Evolutionary conservation across 2,113 vertebrate species (phyloP).

Genomic region (Tenebrosternarchus preto): DNA sequence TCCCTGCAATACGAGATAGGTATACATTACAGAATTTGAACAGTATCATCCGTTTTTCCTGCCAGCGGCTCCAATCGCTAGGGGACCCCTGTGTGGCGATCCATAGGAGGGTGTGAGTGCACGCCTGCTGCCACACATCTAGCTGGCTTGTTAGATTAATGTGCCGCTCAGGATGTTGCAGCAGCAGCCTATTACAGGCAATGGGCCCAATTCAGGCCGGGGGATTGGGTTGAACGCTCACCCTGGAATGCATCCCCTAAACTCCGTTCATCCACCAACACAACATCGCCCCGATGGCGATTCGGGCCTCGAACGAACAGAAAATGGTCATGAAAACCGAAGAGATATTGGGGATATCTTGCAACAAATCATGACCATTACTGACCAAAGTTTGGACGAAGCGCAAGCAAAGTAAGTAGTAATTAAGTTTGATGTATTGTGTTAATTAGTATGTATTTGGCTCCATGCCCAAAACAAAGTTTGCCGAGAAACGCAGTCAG

Average conservation of each 20-base stretch:
- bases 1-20: background rate
- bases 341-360: conserved; percentile 96
- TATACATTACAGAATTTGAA: background rate
- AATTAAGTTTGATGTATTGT: conserved; percentile 6
- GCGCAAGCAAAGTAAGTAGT: conserved; percentile 91
- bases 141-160: conserved; percentile 60
- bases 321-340: conserved; percentile 88
- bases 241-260: conserved; percentile 74
- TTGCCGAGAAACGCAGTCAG: background rate
- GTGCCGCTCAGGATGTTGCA: conserved; percentile 78
- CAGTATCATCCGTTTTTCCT: conserved; percentile 28
- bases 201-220: conserved; percentile 75
- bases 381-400: conserved; percentile 98
- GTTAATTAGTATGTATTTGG: conserved; percentile 33
- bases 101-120: conserved; percentile 50
- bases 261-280: conserved; percentile 68
- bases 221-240: conserved; percentile 73
- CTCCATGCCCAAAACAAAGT: conserved; percentile 58
- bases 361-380: conserved; percentile 99
- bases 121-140: conserved; percentile 43
- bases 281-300: conserved; percentile 73
- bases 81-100: conserved; percentile 63
- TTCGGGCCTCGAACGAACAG: conserved; percentile 89
- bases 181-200: conserved; percentile 78
- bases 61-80: conserved; percentile 66